These are phyloP conservation scores for Dromas ardeola DNA, from an alignment of 2,113 vertebrate genomes.

Conservation along the genomic window DNA sequence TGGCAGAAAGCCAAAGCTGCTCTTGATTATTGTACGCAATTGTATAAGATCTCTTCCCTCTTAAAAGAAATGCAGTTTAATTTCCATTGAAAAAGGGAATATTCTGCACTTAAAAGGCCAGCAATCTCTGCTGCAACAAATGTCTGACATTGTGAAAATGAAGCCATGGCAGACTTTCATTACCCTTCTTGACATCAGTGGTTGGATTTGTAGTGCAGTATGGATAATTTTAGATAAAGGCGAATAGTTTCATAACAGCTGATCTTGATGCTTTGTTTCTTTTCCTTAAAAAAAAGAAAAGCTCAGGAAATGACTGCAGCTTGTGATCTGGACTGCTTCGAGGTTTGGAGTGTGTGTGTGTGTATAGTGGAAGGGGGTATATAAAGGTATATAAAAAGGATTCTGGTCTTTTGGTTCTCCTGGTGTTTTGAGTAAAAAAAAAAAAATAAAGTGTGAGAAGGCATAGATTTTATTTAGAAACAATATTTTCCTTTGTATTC, in stretches of 20 bases:
- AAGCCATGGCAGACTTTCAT: not conserved
- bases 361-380: not conserved
- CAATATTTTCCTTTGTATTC: not conserved
- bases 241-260: not conserved
- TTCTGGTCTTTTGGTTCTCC: not conserved
- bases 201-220: not conserved
- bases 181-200: not conserved
- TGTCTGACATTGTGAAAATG: not conserved
- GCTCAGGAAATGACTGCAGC: not conserved
- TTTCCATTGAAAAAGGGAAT: not conserved
- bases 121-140: not conserved
- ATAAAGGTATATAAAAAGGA: not conserved
- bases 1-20: not conserved
- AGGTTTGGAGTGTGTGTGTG: not conserved
- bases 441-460: not conserved
- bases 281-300: not conserved
- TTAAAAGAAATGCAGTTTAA: not conserved
- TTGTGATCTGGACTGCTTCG: not conserved
- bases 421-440: not conserved
- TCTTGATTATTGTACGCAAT: not conserved
- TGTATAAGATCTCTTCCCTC: not conserved
- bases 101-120: not conserved
- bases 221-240: not conserved
- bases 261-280: not conserved
- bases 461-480: conserved; percentile 45